Percentiles rank a stretch among this genome's conserved stretches.
phyloP scores from a whole-genome alignment of 2,113 vertebrate species.

The Scatophagus argus region DNA sequence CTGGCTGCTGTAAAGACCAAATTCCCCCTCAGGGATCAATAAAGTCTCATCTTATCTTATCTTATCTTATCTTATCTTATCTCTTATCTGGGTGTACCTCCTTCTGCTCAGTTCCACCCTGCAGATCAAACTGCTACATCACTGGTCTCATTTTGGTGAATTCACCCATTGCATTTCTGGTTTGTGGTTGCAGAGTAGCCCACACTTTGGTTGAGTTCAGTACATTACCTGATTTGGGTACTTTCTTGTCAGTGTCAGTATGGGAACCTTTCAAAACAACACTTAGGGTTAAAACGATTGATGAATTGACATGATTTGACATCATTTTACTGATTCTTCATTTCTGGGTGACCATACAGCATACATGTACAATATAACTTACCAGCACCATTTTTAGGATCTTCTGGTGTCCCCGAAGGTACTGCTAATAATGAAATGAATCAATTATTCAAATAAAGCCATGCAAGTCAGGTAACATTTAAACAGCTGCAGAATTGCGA shows the following conservation, averaged over 20 bases:
- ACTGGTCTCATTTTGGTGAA: background rate
- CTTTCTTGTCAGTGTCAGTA: background rate
- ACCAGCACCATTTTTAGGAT: background rate
- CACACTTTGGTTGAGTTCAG: background rate
- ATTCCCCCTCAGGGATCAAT: no score
- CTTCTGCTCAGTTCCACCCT: no score
- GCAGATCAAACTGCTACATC: background rate
- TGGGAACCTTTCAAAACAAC: conserved; percentile 30
- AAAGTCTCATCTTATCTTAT: no score
- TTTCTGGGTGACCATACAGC: background rate
- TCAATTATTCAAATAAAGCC: background rate
- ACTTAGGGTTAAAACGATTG: no score
- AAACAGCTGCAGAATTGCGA: background rate
- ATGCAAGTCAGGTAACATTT: background rate
- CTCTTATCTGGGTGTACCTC: no score
- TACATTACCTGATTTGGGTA: conserved; percentile 42
- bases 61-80: no score
- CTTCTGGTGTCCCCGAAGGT: accelerated
- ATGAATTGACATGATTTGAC: no score
- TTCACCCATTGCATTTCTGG: background rate
- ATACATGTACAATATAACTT: background rate
- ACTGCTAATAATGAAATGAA: background rate
- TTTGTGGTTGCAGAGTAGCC: background rate
- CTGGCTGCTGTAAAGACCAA: no score
- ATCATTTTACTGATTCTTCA: background rate